Evolutionary conservation across 1,140 invertebrate species (phyloP).

Genomic region (Campoletis sonorensis): DNA sequence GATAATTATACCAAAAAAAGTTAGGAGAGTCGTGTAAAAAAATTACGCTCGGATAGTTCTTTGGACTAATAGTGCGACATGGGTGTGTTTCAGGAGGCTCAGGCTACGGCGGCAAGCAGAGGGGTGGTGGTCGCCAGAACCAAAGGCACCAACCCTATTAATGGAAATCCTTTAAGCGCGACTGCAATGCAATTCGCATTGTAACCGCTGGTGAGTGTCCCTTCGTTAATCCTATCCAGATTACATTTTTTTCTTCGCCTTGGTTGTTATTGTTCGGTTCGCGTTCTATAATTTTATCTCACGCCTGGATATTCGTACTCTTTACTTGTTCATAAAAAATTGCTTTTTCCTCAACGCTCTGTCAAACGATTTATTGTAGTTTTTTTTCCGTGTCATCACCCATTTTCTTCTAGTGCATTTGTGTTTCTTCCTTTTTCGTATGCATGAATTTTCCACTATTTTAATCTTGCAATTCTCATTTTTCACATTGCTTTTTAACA

Average conservation of each 20-base stretch:
- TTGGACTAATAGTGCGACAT: constrained; percentile 78
- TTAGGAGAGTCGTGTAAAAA: constrained; percentile 56
- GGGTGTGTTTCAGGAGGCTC: constrained; percentile 79
- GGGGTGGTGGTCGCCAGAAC: constrained; percentile 82
- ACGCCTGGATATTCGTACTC: not conserved
- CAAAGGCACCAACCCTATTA: constrained; percentile 89
- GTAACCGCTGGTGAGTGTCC: constrained; percentile 75
- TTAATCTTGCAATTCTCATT: too few relatives aligned
- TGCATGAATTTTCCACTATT: too few relatives aligned
- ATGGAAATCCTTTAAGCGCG: constrained; percentile 72
- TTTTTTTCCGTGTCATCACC: constrained; percentile 7
- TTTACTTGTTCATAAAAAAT: not conserved
- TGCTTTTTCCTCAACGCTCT: not conserved
- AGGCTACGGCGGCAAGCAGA: constrained; percentile 79
- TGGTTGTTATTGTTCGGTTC: not conserved
- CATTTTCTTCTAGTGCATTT: not conserved
- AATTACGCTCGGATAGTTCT: constrained; percentile 77
- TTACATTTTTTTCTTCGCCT: constrained; percentile 36
- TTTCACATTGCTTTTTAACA: too few relatives aligned
- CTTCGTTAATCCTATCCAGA: constrained; percentile 49
- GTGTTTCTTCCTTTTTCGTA: too few relatives aligned
- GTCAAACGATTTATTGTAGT: not conserved
- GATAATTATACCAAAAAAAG: constrained; percentile 60
- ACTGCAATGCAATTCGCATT: constrained; percentile 73
- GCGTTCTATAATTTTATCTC: not conserved